A percentile compares a stretch with the other conserved stretches of the same genome.
Conservation (phyloP, 2,888 invertebrate genomes). For the Heliothis peltigera region DNA sequence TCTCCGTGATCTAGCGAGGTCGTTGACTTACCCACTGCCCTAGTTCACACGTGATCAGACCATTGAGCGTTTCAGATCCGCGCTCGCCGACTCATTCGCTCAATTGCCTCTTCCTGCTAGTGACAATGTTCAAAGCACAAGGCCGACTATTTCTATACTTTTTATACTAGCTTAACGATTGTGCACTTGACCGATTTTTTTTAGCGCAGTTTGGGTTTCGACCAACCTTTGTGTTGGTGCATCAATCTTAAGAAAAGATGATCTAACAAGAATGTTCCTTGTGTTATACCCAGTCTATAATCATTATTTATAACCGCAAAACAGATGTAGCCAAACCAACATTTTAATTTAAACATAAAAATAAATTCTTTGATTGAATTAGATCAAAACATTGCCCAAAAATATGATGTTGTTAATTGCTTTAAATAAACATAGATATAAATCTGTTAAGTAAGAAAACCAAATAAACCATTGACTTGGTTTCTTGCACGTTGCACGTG, state of each 20-base stretch:
- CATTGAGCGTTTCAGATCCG: conserved; percentile 78
- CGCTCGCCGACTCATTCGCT: conserved; percentile 77
- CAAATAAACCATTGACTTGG: conserved; percentile 57
- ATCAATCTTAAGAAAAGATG: conserved; percentile 7
- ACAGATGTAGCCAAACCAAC: conserved; percentile 15
- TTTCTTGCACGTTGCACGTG: conserved; percentile 58
- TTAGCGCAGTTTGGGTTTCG: neutral
- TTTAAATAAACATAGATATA: conserved; percentile 52
- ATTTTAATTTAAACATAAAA: conserved; percentile 13
- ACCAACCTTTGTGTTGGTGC: neutral
- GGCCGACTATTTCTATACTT: conserved; percentile 69
- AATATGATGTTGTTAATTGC: conserved; percentile 49
- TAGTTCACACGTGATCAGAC: conserved; percentile 84
- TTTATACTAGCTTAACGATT: conserved; percentile 35
- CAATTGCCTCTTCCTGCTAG: conserved; percentile 84
- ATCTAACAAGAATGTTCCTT: conserved; percentile 11
- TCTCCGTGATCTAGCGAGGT: conserved; percentile 65
- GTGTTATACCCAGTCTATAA: conserved; percentile 5
- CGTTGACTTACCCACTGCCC: conserved; percentile 80
- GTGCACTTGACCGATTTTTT: conserved; percentile 60
- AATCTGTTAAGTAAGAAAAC: conserved; percentile 55
- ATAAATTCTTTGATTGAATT: conserved; percentile 38
- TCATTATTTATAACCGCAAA: conserved; percentile 26
- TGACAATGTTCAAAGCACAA: conserved; percentile 78
- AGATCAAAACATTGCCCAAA: conserved; percentile 42